Conservation (phyloP, 1,140 invertebrate genomes). For the Panagrolaimus sp. region DNA sequence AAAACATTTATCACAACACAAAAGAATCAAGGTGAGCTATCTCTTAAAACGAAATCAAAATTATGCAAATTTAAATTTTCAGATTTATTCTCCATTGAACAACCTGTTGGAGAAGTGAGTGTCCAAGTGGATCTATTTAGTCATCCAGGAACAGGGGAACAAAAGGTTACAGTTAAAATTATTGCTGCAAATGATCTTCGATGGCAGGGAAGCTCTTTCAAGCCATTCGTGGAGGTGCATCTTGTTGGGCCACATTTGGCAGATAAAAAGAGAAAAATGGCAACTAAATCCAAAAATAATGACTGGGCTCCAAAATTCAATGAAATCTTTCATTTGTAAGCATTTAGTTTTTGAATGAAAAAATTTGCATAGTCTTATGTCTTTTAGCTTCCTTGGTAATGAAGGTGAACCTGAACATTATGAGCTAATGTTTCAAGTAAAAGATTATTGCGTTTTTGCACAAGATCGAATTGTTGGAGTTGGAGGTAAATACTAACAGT, state of each 20-base stretch:
- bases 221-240: constrained; percentile 96
- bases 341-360: constrained; percentile 57
- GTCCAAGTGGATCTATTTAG: constrained; percentile 97
- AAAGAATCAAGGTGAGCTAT: constrained; percentile 73
- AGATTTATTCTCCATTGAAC: constrained; percentile 67
- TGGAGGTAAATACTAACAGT: constrained; percentile 87
- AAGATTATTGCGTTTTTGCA: constrained; percentile 96
- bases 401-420: constrained; percentile 91
- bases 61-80: constrained; percentile 12
- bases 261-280: constrained; percentile 92
- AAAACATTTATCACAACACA: constrained; percentile 97
- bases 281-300: constrained; percentile 95
- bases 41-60: background rate
- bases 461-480: constrained; percentile 94
- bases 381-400: constrained; percentile 83
- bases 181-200: constrained; percentile 95
- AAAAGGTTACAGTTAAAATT: constrained; percentile 98
- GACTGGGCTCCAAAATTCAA: constrained; percentile 99
- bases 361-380: constrained; percentile 3
- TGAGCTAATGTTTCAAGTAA: constrained; percentile 94
- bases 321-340: constrained; percentile 99
- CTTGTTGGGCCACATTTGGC: constrained; percentile 92
- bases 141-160: constrained; percentile 95
- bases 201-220: constrained; percentile 89
- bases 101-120: constrained; percentile 91